These are phyloP conservation scores for Meliscaeva auricollis DNA, from an alignment of 2,888 invertebrate species.

Conservation along the genomic window DNA sequence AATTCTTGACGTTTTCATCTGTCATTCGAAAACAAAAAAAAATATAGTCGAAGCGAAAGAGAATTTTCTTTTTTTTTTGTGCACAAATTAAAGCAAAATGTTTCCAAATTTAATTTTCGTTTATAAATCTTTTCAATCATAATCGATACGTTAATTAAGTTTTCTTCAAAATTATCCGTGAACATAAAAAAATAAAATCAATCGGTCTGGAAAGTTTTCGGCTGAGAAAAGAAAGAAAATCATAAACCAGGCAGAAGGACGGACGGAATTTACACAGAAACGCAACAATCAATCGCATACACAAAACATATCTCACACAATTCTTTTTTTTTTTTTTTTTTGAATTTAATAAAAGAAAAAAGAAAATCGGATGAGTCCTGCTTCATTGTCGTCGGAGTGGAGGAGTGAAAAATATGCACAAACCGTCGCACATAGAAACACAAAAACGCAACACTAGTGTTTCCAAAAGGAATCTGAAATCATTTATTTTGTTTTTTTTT, in stretches of 20 bases:
- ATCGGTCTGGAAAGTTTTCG: slow-evolving; percentile 18
- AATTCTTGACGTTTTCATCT: slow-evolving; percentile 62
- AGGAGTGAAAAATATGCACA: slow-evolving; percentile 70
- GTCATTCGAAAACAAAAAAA: slow-evolving; percentile 68
- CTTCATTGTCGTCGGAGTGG: slow-evolving; percentile 30
- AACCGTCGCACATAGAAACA: slow-evolving; percentile 53
- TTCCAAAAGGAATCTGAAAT: slow-evolving; percentile 14
- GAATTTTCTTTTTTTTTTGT: slow-evolving; percentile 48
- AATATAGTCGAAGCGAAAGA: slow-evolving; percentile 52
- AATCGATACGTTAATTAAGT: not conserved
- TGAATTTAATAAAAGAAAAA: slow-evolving; percentile 2
- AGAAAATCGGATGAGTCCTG: slow-evolving; percentile 60
- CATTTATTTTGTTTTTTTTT: slow-evolving; percentile 5
- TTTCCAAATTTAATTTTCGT: slow-evolving; percentile 61
- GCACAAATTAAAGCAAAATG: slow-evolving; percentile 47
- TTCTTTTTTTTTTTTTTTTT: slow-evolving; percentile 10
- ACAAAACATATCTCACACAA: slow-evolving; percentile 51
- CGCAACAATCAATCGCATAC: slow-evolving; percentile 70
- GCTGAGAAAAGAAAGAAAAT: slow-evolving; percentile 2
- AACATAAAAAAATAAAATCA: slow-evolving; percentile 30
- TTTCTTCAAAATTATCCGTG: slow-evolving; percentile 37
- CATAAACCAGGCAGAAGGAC: slow-evolving; percentile 31
- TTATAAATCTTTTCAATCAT: slow-evolving; percentile 21
- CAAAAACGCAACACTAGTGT: slow-evolving; percentile 55
- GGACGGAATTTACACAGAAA: slow-evolving; percentile 26